These are phyloP conservation scores for Sebastes fasciatus DNA, from an alignment of 2,113 vertebrate genomes.

Conservation along the genomic window DNA sequence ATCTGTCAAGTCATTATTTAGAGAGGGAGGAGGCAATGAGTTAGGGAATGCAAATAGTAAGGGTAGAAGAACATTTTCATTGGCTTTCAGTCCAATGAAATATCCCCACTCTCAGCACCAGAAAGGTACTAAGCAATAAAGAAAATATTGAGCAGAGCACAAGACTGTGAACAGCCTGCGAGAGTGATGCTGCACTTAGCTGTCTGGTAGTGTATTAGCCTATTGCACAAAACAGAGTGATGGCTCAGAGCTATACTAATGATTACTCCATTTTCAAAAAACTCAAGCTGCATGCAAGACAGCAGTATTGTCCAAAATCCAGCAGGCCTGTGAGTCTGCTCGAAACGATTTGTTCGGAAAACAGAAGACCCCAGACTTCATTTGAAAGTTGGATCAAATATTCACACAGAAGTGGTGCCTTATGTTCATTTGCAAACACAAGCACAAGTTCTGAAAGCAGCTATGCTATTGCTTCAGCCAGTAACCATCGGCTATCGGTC, in stretches of 20 bases:
- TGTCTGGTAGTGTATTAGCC: conserved; percentile 8
- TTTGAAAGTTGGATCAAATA: not conserved
- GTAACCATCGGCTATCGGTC: not conserved
- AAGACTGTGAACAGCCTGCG: not conserved
- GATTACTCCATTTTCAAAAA: conserved; percentile 24
- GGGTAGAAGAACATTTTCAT: not conserved
- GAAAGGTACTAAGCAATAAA: not conserved
- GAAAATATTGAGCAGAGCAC: not conserved
- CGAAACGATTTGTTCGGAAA: too few species aligned
- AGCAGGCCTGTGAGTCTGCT: not conserved
- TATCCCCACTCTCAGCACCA: not conserved
- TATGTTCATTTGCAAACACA: not conserved
- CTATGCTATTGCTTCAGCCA: not conserved
- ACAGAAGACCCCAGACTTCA: not conserved
- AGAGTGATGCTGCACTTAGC: conserved; percentile 5
- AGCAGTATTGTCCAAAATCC: not conserved
- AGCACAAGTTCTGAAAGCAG: not conserved
- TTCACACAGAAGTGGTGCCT: not conserved
- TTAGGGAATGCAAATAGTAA: not conserved
- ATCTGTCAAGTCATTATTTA: conserved; percentile 4
- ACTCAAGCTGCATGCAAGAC: conserved; percentile 3
- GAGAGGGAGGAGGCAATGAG: not conserved
- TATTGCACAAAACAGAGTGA: conserved; percentile 22
- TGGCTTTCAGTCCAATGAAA: not conserved
- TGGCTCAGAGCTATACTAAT: not conserved